Conservation (phyloP, 2,113 vertebrate genomes). For the Andinoacara biseriatus region DNA sequence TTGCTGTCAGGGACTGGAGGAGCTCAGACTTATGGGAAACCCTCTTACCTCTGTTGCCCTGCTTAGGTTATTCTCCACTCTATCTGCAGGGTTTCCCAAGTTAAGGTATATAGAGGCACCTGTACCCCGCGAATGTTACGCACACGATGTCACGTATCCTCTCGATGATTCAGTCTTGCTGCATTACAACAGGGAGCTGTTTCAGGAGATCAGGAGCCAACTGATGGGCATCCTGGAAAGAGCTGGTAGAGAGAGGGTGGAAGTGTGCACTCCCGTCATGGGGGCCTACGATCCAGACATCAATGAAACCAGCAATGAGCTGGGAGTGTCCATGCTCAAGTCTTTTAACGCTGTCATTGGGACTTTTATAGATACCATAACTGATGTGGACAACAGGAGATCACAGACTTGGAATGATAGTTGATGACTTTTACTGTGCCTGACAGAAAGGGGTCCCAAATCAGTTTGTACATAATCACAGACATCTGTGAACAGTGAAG, state of each 20-base stretch:
- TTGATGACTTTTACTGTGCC: neutral
- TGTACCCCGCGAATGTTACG: conserved; percentile 92
- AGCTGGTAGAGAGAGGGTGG: conserved; percentile 83
- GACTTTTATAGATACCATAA: conserved; percentile 82
- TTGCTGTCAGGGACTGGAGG: conserved; percentile 82
- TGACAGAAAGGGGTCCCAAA: neutral
- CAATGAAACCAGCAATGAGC: conserved; percentile 90
- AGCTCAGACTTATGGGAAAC: conserved; percentile 91
- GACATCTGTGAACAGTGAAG: neutral
- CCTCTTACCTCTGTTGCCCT: conserved; percentile 84
- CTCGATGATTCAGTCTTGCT: conserved; percentile 83
- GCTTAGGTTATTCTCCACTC: conserved; percentile 78
- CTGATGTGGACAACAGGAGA: conserved; percentile 61
- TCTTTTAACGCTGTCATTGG: conserved; percentile 88
- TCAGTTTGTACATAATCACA: neutral
- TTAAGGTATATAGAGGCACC: conserved; percentile 89
- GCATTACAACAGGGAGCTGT: conserved; percentile 84
- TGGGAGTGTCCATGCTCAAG: conserved; percentile 86
- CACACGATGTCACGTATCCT: conserved; percentile 84
- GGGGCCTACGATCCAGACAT: conserved; percentile 91
- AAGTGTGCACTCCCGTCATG: conserved; percentile 85
- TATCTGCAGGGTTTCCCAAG: conserved; percentile 79
- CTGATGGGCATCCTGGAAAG: conserved; percentile 81
- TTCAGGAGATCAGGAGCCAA: conserved; percentile 80
- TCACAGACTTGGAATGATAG: conserved; percentile 47